Base-by-base conservation (phyloP, 2,797 vertebrate species). In the Lagorchestes hirsutus region DNA sequence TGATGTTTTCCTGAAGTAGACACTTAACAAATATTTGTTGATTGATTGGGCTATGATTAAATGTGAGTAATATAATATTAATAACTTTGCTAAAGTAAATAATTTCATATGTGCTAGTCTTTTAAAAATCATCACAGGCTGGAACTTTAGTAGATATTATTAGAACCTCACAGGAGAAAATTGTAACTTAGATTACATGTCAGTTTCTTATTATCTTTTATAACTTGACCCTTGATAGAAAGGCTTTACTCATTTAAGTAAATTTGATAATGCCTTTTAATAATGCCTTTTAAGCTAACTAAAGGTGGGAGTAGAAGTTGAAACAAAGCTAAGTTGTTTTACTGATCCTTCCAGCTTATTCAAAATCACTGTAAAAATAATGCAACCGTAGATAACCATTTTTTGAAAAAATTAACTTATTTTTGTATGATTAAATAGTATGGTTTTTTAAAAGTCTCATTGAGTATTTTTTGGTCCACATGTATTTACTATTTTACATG, bases 401-500 rank as follows among this genome's bases (percentile, higher is more conserved):
- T 82, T 46, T 82, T 82, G 34, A 74, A 40, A 40, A 82, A 87
- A 50, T 50, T 4, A 46, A 46, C 22, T 82, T 87, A 67, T 50
- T 87, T 87, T 27, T 87, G 2, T 87, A 50, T 50, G 24, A 87
- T 46, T 87, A 46, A 87, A 28, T 87, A 87, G 24, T 40, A 27
- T 87, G 74, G 0, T 82, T 27, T 97, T 95, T 74, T 95, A n/a
- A 6, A 5, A 74, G 22, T 87, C 91, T 97, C 90, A 96, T 1
- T 98, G 96, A 94, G 50, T 57, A 97, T 98, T 24, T 98, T 56
- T 97, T 98, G 92, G 50, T 96, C 95, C 93, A 93, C 97, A 93
- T 58, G 93, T 95, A 97, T 97, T 98, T 92, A 98, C 90, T 98
- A 92, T 98, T 98, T 98, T 98, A 93, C 46, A 97, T 97, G 74